These are phyloP conservation scores for Himalopsyche anomala DNA, from an alignment of 2,888 invertebrate species.

Conservation along the genomic window DNA sequence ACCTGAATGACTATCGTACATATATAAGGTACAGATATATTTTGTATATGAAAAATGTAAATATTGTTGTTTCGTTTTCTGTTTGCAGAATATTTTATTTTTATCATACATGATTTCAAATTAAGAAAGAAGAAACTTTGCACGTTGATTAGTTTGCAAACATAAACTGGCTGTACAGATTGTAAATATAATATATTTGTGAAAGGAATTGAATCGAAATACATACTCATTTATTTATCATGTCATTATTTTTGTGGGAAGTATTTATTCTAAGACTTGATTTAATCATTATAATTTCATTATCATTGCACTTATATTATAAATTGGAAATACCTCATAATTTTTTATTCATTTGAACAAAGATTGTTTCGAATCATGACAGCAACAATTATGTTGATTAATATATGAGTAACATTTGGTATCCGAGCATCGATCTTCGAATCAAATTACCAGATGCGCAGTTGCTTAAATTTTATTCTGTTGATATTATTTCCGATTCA, in stretches of 20 bases:
- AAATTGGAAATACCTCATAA: not conserved
- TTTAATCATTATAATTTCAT: not conserved
- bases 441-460: not conserved
- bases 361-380: not conserved
- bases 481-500: not conserved
- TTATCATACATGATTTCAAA: too few relatives aligned
- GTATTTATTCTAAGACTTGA: not conserved
- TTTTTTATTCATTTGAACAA: not conserved
- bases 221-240: too few relatives aligned
- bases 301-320: not conserved
- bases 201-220: too few relatives aligned
- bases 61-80: too few relatives aligned
- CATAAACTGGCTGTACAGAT: too few relatives aligned
- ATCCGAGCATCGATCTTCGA: not conserved
- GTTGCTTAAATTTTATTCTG: not conserved
- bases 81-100: too few relatives aligned
- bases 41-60: too few relatives aligned
- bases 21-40: too few relatives aligned
- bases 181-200: too few relatives aligned
- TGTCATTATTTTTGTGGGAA: not conserved
- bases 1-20: too few relatives aligned
- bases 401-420: not conserved
- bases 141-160: too few relatives aligned
- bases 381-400: not conserved
- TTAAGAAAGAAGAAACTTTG: too few relatives aligned